Evolutionary conservation across 35 echinoderm and acorn worm species (phyloP), one percentile per base, ranked within the genome.

Genomic region (Heliocidaris tuberculata): DNA sequence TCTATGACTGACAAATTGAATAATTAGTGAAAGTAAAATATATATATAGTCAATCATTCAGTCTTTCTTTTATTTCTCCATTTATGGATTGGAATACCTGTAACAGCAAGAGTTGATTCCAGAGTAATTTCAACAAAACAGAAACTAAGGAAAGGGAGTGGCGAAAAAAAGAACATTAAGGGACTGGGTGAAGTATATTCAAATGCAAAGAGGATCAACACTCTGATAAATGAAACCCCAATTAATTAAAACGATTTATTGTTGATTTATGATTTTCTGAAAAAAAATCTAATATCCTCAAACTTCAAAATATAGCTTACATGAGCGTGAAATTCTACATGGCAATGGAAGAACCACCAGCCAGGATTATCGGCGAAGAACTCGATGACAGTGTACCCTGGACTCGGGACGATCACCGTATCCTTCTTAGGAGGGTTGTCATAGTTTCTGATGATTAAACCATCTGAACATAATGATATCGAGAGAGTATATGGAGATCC

Each of bases 261-360:
- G 30, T 30, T 17, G 17, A 85, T 17, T 35, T 17, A 90, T n/a
- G 35, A 42, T 42, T 42, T 42, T 42, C 35, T 42, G 35, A 42
- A 42, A 42, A 42, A 93, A 93, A 93, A 13, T 19, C 0, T 31
- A 24, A 2, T n/a, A 9, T 31, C 49, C 35, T 42, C 35, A 42
- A 3, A 42, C 35, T 42, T 42, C 35, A 42, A 42, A 3, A 42
- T 42, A 42, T 42, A 6, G 60, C 31, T 70, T 95, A 96, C 95
- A 90, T 93, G 59, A 30, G 92, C 24, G 86, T 96, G 95, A 52
- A 96, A 96, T 86, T 94, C 92, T 48, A 96, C 59, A 85, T 96
- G 95, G 49, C 95, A 96, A 52, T 96, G 95, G 54, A 96, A 96
- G 47, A 96, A 86, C 95, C 95, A 96, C 95, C 95, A 96, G 9